Percentiles rank a stretch among this genome's conserved stretches.
phyloP scores from a whole-genome alignment of 2,113 vertebrate species.

The Nestor notabilis region DNA sequence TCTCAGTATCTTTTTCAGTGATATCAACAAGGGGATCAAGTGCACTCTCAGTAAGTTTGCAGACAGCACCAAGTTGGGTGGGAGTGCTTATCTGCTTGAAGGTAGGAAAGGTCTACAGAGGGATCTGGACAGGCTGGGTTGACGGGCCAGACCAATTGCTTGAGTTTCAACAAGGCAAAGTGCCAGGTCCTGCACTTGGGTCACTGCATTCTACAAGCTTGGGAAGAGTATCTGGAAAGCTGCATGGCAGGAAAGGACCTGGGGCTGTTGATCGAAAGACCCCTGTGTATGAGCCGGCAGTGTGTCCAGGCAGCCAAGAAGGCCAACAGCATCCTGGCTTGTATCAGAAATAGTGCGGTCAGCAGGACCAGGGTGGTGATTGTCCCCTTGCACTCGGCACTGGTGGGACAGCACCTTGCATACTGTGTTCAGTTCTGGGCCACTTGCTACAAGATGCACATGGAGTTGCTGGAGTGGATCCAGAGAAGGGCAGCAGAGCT shows the following conservation, averaged over 20 bases:
- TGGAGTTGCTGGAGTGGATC: background rate
- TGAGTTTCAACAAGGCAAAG: background rate
- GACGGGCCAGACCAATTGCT: accelerated
- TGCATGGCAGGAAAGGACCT: background rate
- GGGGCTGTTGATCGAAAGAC: background rate
- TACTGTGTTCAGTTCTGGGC: background rate
- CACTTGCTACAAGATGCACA: background rate
- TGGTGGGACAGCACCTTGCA: background rate
- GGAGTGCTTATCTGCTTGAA: background rate
- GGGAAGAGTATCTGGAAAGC: background rate
- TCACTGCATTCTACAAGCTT: background rate
- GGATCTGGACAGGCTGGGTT: background rate
- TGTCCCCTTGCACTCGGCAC: accelerated
- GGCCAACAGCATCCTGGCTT: background rate
- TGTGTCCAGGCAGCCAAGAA: background rate
- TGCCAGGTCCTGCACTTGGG: background rate
- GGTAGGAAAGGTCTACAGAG: background rate
- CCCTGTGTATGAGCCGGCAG: background rate
- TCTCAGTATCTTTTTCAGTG: background rate
- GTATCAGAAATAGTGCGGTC: background rate
- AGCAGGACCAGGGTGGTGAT: background rate
- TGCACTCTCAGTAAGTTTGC: background rate
- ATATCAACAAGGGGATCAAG: background rate
- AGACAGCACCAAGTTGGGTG: background rate
- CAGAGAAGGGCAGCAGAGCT: background rate